Conservation (phyloP, 2,888 invertebrate species). For the Craniophora ligustri region DNA sequence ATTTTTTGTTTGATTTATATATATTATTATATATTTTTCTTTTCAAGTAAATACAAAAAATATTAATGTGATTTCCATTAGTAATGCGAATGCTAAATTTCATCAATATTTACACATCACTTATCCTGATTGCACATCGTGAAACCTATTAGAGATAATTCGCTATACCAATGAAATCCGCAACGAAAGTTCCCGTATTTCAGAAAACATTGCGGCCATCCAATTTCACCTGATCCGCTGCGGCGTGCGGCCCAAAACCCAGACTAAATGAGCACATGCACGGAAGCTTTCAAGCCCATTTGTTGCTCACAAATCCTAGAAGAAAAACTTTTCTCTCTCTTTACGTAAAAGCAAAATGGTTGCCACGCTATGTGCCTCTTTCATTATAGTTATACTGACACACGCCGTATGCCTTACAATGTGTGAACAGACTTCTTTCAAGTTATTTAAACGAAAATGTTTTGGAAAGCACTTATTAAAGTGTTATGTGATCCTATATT, state of each 20-base stretch:
- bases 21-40: too few relatives aligned
- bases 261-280: constrained; percentile 65
- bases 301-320: constrained; percentile 67
- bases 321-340: constrained; percentile 54
- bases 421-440: too few relatives aligned
- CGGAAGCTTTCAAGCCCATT: constrained; percentile 71
- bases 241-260: constrained; percentile 43
- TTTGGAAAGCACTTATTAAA: too few relatives aligned
- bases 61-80: not conserved
- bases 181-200: constrained; percentile 20
- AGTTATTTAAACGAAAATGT: too few relatives aligned
- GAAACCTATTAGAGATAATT: not conserved
- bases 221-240: constrained; percentile 50
- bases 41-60: too few relatives aligned
- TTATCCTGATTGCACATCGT: too few relatives aligned
- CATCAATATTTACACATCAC: too few relatives aligned
- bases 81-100: too few relatives aligned
- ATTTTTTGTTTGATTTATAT: too few relatives aligned
- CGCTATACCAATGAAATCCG: constrained; percentile 6
- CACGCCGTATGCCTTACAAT: not conserved
- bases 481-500: too few relatives aligned
- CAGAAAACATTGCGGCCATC: constrained; percentile 37
- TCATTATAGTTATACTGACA: constrained; percentile 28
- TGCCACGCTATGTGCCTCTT: constrained; percentile 35
- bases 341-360: constrained; percentile 29